These are phyloP conservation scores for Thermophis baileyi DNA, from an alignment of 2,113 vertebrate genomes.

Conservation along the genomic window DNA sequence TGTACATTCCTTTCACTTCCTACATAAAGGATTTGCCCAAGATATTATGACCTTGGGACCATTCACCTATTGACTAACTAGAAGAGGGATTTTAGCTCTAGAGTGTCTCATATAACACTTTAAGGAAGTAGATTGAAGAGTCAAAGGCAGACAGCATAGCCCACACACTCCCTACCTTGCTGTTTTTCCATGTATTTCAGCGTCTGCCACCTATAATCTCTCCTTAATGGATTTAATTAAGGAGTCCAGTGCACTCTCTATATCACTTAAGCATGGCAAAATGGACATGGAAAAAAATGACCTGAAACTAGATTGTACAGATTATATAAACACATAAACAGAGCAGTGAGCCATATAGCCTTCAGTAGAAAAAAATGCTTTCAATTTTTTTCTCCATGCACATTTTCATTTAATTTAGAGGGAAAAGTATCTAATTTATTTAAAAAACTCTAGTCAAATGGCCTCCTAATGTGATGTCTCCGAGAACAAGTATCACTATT, in stretches of 20 bases:
- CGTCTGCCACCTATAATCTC: neutral
- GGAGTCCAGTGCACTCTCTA: neutral
- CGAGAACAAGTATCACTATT: conserved; percentile 9
- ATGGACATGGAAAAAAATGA: neutral
- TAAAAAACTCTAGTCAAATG: conserved; percentile 14
- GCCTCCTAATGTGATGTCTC: conserved; percentile 33
- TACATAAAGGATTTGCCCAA: neutral
- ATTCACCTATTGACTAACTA: neutral
- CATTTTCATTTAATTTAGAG: conserved; percentile 21
- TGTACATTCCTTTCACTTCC: neutral
- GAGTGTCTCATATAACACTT: neutral
- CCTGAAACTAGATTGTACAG: neutral
- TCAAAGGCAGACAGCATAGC: neutral
- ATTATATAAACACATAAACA: neutral
- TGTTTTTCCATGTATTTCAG: neutral
- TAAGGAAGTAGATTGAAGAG: neutral
- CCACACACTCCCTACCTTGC: neutral
- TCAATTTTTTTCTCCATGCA: conserved; percentile 7
- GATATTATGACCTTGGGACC: neutral
- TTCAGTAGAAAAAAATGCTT: conserved; percentile 14
- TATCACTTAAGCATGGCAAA: neutral
- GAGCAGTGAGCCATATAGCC: conserved; percentile 6
- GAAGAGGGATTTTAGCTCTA: neutral
- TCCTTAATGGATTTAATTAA: neutral
- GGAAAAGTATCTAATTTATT: conserved; percentile 27